Evolutionary conservation across 1,140 invertebrate species (phyloP).

Genomic region (Penaeus japonicus): DNA sequence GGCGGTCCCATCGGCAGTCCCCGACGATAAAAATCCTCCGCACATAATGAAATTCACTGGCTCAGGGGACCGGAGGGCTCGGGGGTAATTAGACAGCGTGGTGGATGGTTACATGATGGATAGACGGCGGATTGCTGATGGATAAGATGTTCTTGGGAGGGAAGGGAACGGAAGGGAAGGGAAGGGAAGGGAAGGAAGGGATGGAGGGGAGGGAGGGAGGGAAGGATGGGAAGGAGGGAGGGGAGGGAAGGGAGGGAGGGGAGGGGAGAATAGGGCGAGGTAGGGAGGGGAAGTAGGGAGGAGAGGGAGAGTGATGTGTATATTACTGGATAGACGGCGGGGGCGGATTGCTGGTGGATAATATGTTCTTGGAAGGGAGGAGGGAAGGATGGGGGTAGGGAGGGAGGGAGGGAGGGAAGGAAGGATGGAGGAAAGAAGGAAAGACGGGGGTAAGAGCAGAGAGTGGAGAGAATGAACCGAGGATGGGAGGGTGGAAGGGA

Average conservation of each 20-base stretch:
- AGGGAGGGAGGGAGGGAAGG: too few relatives aligned
- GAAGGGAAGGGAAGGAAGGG: not conserved
- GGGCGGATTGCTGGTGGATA: too few relatives aligned
- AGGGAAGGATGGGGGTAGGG: too few relatives aligned
- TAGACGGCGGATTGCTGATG: slow-evolving; percentile 36
- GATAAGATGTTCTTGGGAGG: slow-evolving; percentile 15
- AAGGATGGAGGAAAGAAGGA: too few relatives aligned
- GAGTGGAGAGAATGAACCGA: too few relatives aligned
- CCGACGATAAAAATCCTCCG: slow-evolving; percentile 44
- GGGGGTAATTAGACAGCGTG: slow-evolving; percentile 40
- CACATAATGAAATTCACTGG: slow-evolving; percentile 53
- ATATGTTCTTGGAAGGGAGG: too few relatives aligned
- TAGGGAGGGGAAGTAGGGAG: too few relatives aligned
- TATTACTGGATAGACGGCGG: too few relatives aligned
- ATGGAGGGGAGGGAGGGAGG: not conserved
- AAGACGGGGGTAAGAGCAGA: too few relatives aligned
- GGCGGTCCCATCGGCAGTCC: slow-evolving; percentile 41
- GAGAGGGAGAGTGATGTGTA: too few relatives aligned
- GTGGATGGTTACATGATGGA: slow-evolving; percentile 36
- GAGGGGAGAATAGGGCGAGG: not conserved
- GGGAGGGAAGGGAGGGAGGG: not conserved
- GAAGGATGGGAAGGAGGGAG: not conserved
- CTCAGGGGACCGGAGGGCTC: slow-evolving; percentile 29
- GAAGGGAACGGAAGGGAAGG: not conserved
- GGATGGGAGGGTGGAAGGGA: too few relatives aligned